phyloP scores from a whole-genome alignment of 2,888 invertebrate species.

The Nasonia oneida region DNA sequence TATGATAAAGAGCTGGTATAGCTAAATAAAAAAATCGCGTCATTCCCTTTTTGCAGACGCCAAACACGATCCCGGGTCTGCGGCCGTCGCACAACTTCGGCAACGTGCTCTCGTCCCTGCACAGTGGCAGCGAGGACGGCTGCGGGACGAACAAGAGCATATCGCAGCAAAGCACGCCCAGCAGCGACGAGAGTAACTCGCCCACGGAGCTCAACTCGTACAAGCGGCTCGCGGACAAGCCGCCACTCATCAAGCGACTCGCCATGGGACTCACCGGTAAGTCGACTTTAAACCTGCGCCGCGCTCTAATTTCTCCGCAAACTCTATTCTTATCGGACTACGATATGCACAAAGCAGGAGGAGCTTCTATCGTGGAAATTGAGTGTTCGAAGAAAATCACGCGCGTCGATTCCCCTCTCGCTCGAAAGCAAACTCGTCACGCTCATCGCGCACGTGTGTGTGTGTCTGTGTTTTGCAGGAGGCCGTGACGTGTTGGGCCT shows the following conservation, averaged over 20 bases:
- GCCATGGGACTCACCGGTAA: slow-evolving; percentile 85
- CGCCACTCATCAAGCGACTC: slow-evolving; percentile 88
- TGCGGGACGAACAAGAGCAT: slow-evolving; percentile 71
- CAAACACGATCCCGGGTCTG: slow-evolving; percentile 85
- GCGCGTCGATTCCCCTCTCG: background rate
- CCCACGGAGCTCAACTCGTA: slow-evolving; percentile 93
- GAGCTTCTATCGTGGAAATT: background rate
- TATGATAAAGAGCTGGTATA: too few relatives aligned
- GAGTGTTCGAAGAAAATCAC: background rate
- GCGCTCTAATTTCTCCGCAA: background rate
- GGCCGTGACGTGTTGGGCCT: slow-evolving; percentile 78
- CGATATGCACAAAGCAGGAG: too few relatives aligned
- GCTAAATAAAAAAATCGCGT: background rate
- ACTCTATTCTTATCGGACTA: background rate
- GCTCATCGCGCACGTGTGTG: background rate
- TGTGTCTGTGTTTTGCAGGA: slow-evolving; percentile 57
- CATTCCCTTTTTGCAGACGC: slow-evolving; percentile 76
- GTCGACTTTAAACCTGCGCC: background rate
- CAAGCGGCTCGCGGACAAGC: slow-evolving; percentile 89
- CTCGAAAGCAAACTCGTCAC: background rate
- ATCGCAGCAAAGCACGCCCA: slow-evolving; percentile 82
- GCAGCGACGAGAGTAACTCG: slow-evolving; percentile 93
- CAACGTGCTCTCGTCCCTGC: slow-evolving; percentile 79
- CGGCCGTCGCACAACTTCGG: slow-evolving; percentile 83
- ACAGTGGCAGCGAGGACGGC: slow-evolving; percentile 44